These are phyloP conservation scores for Leptarthrus brevirostris DNA, from an alignment of 2,888 invertebrate genomes.

Conservation along the genomic window DNA sequence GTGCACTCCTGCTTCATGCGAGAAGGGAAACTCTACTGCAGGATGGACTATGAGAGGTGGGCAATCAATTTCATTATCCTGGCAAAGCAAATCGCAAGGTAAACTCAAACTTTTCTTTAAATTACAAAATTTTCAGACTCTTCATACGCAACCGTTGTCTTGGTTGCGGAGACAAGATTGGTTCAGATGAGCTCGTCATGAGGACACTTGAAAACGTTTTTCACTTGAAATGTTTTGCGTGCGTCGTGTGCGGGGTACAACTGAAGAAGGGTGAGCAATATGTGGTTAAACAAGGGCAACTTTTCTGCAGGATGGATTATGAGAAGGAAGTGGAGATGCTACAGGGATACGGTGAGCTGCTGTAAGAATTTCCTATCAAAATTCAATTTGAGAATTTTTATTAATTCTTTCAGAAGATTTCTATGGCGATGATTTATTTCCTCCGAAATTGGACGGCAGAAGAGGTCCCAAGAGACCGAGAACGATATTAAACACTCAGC, in stretches of 20 bases:
- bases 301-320: constrained; percentile 83
- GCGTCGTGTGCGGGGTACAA: constrained; percentile 80
- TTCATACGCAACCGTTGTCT: constrained; percentile 79
- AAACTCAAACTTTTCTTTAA: constrained; percentile 7
- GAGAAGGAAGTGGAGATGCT: constrained; percentile 82
- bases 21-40: constrained; percentile 80
- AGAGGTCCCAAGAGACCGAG: constrained; percentile 84
- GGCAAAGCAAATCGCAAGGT: not conserved
- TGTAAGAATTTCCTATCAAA: constrained; percentile 21
- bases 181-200: constrained; percentile 84
- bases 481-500: constrained; percentile 85
- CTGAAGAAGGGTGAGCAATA: constrained; percentile 86
- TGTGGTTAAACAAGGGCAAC: constrained; percentile 80
- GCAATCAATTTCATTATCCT: constrained; percentile 54
- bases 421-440: constrained; percentile 72
- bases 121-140: constrained; percentile 68
- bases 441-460: constrained; percentile 74
- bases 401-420: constrained; percentile 67
- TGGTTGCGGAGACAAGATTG: constrained; percentile 77
- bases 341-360: constrained; percentile 69
- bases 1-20: constrained; percentile 81
- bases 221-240: constrained; percentile 83
- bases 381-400: constrained; percentile 35
- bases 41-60: constrained; percentile 83
- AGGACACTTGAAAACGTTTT: constrained; percentile 79